Conservation (phyloP, 2,797 vertebrate genomes). For the Eutrigla gurnardus region DNA sequence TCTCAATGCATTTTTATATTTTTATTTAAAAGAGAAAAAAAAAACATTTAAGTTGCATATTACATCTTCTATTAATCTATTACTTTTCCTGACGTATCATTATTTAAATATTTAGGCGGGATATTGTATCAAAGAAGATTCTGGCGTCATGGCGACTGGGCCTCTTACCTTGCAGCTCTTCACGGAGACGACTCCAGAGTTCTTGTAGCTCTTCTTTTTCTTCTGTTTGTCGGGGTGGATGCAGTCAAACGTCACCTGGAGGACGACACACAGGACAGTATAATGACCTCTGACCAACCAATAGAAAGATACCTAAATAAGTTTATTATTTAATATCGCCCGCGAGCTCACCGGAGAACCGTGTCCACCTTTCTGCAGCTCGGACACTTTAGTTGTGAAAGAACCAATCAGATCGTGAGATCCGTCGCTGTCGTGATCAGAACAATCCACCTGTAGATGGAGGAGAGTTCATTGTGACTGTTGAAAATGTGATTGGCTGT, state of each 20-base stretch:
- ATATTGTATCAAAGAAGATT: too few species aligned
- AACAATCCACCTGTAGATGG: conserved; percentile 88
- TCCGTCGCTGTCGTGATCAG: conserved; percentile 91
- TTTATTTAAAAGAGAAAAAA: too few species aligned
- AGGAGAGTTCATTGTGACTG: background rate
- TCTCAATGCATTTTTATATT: too few species aligned
- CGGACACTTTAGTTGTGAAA: conserved; percentile 87
- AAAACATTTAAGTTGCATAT: too few species aligned
- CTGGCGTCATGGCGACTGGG: background rate
- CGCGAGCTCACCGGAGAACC: conserved; percentile 84
- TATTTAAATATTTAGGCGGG: too few species aligned
- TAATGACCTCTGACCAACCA: background rate
- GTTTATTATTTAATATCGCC: fast-evolving
- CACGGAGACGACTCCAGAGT: conserved; percentile 89
- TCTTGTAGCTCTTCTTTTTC: conserved; percentile 96
- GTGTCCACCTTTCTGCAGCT: conserved; percentile 84
- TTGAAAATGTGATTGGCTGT: background rate
- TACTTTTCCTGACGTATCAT: too few species aligned
- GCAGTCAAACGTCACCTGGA: conserved; percentile 90
- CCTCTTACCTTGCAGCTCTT: conserved; percentile 89
- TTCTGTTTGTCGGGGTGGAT: conserved; percentile 93
- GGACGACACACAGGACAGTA: background rate
- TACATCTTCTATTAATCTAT: too few species aligned
- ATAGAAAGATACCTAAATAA: background rate
- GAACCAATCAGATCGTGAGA: conserved; percentile 93